phyloP scores from a whole-genome alignment of 2,888 invertebrate genomes.

The Nudaria mundana region DNA sequence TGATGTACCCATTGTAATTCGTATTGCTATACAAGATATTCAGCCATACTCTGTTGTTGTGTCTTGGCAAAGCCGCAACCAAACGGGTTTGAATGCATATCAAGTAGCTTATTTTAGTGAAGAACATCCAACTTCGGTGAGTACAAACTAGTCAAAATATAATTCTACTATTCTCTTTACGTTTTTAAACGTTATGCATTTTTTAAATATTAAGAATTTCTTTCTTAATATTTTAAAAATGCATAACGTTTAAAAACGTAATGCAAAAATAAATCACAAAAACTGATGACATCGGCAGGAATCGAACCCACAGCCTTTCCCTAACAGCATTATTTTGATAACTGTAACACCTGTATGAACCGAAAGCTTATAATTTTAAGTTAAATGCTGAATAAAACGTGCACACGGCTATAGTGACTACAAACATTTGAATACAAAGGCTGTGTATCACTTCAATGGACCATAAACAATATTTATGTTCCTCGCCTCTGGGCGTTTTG shows the following conservation, averaged over 20 bases:
- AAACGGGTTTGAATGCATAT: conserved; percentile 91
- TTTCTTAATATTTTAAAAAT: too few relatives aligned
- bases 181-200: too few relatives aligned
- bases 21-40: conserved; percentile 93
- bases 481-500: conserved; percentile 66
- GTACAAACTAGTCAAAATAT: conserved; percentile 25
- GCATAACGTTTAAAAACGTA: too few relatives aligned
- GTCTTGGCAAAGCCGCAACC: conserved; percentile 94
- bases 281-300: too few relatives aligned
- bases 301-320: too few relatives aligned
- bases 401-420: conserved; percentile 63
- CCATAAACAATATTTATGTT: conserved; percentile 80
- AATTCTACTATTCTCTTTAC: too few relatives aligned
- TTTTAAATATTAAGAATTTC: too few relatives aligned
- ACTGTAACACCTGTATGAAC: conserved; percentile 38
- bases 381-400: conserved; percentile 53
- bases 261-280: neutral
- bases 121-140: conserved; percentile 77
- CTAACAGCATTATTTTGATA: conserved; percentile 16
- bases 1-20: conserved; percentile 90
- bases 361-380: conserved; percentile 46
- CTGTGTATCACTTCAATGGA: conserved; percentile 79
- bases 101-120: conserved; percentile 91
- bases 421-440: conserved; percentile 78
- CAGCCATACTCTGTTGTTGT: conserved; percentile 93